phyloP scores from a whole-genome alignment of 2,797 vertebrate species.

The Pantherophis vulpinus region DNA sequence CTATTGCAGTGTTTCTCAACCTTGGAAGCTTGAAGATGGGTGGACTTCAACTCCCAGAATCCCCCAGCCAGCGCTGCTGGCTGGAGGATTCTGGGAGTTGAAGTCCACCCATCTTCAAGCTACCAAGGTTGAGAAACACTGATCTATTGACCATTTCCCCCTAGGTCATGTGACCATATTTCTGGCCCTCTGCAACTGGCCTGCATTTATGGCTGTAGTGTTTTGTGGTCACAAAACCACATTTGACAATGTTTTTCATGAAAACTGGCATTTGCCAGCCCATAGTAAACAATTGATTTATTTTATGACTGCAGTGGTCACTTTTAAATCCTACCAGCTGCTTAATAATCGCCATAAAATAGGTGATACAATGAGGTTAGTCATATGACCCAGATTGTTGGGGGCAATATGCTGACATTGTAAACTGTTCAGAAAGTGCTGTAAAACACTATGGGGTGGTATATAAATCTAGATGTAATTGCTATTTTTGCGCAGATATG shows the following conservation, averaged over 20 bases:
- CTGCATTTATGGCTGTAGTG: not conserved
- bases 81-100: too few relatives aligned
- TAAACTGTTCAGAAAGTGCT: not conserved
- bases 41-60: too few relatives aligned
- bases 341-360: not conserved
- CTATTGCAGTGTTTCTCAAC: not conserved
- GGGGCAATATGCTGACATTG: not conserved
- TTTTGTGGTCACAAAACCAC: not conserved
- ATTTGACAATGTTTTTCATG: not conserved
- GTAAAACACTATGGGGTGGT: not conserved
- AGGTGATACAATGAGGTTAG: not conserved
- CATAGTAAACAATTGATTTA: not conserved
- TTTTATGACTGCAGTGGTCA: not conserved
- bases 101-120: too few relatives aligned
- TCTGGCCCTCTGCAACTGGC: not conserved
- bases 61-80: too few relatives aligned
- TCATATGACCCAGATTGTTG: not conserved
- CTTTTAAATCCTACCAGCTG: not conserved
- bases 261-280: not conserved
- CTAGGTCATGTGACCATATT: not conserved
- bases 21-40: too few relatives aligned
- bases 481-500: not conserved
- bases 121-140: too few relatives aligned
- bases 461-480: not conserved
- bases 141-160: too few relatives aligned